A percentile compares a stretch with the other conserved stretches of the same genome.
phyloP scores from a whole-genome alignment of 2,888 invertebrate species.

The Argyresthia albistria region DNA sequence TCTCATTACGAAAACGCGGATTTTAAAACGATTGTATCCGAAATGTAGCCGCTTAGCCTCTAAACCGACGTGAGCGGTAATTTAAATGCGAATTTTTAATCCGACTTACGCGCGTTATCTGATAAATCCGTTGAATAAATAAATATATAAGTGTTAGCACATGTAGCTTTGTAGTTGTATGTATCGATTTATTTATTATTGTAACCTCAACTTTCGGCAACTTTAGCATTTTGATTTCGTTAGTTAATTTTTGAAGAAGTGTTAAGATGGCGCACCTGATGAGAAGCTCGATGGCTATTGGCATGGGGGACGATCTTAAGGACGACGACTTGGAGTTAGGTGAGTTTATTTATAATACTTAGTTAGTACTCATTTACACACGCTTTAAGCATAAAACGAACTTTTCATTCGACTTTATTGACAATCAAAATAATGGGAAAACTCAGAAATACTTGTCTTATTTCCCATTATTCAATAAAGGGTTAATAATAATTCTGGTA shows the following conservation, averaged over 20 bases:
- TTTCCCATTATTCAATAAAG: too few species aligned
- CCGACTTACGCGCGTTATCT: constrained; percentile 3
- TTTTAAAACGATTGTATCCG: constrained; percentile 26
- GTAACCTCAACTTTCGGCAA: constrained; percentile 47
- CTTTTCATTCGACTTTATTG: too few species aligned
- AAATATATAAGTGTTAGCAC: constrained; percentile 18
- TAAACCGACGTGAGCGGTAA: constrained; percentile 60
- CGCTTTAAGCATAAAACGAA: too few species aligned
- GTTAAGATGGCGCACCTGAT: constrained; percentile 51
- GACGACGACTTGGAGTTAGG: constrained; percentile 40
- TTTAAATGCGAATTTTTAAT: constrained; percentile 13
- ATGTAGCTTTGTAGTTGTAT: constrained; percentile 25
- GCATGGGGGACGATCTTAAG: constrained; percentile 29
- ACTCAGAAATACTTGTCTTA: too few species aligned
- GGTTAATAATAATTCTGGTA: too few species aligned
- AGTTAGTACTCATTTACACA: too few species aligned
- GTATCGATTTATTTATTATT: constrained; percentile 6
- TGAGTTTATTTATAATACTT: not conserved
- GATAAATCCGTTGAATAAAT: not conserved
- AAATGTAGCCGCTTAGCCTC: constrained; percentile 59
- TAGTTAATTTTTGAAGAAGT: constrained; percentile 13
- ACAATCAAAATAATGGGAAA: too few species aligned
- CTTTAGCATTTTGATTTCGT: constrained; percentile 40
- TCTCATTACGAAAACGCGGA: constrained; percentile 34
- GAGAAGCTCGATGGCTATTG: constrained; percentile 55